Conservation (phyloP, 1,140 invertebrate genomes). For the Heliconius congener region DNA sequence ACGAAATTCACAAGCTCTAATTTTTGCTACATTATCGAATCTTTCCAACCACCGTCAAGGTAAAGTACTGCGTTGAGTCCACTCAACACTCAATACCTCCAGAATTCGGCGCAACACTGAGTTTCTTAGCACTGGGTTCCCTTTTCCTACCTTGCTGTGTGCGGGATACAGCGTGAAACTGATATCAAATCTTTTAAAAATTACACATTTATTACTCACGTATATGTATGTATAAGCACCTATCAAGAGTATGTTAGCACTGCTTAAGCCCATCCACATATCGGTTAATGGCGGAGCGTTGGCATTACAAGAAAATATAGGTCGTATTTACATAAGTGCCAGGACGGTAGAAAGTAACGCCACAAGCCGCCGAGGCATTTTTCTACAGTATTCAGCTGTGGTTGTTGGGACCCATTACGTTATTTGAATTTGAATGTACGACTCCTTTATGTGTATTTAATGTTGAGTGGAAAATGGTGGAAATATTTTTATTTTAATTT, state of each 20-base stretch:
- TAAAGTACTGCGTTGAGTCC: too few species aligned
- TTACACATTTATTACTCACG: too few species aligned
- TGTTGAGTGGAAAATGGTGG: slow-evolving; percentile 2
- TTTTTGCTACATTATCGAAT: too few species aligned
- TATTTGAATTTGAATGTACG: slow-evolving; percentile 31
- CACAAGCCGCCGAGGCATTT: slow-evolving; percentile 32
- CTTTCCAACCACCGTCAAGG: too few species aligned
- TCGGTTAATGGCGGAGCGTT: slow-evolving; percentile 1
- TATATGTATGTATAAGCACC: background rate
- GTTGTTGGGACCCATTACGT: slow-evolving; percentile 34
- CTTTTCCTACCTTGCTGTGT: too few species aligned
- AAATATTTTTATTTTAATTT: background rate
- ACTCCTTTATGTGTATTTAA: slow-evolving; percentile 19
- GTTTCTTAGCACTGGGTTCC: too few species aligned
- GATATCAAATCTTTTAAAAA: too few species aligned
- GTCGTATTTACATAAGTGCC: slow-evolving; percentile 41
- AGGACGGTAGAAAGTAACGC: slow-evolving; percentile 34
- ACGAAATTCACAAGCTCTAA: too few species aligned
- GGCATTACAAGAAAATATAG: slow-evolving; percentile 46
- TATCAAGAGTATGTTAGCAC: background rate
- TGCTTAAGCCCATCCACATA: slow-evolving; percentile 16
- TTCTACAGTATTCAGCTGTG: slow-evolving; percentile 32
- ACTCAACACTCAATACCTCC: too few species aligned
- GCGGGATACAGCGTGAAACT: too few species aligned
- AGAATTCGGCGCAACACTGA: too few species aligned